A percentile compares a stretch with the other conserved stretches of the same genome.
These are phyloP conservation scores for Phycodurus eques DNA, from an alignment of 2,113 vertebrate species.

Conservation along the genomic window DNA sequence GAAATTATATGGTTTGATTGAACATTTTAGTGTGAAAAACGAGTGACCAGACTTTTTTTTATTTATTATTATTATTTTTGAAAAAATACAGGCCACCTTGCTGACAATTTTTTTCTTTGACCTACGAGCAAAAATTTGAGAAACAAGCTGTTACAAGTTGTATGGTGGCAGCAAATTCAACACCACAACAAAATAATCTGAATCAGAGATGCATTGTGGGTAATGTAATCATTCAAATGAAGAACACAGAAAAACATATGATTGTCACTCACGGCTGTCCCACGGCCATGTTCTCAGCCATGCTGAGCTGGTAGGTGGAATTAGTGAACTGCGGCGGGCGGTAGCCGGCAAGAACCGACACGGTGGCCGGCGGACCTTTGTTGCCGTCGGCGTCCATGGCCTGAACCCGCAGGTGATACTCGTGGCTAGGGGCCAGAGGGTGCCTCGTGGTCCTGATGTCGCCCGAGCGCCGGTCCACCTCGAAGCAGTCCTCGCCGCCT, in stretches of 20 bases:
- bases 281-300: constrained; percentile 75
- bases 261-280: constrained; percentile 79
- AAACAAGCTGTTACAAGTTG: too few relatives aligned
- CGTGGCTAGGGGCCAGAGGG: constrained; percentile 76
- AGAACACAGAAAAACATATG: neutral
- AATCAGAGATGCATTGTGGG: too few relatives aligned
- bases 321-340: constrained; percentile 86
- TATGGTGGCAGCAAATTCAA: too few relatives aligned
- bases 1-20: too few relatives aligned
- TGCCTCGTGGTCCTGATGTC: constrained; percentile 77
- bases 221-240: too few relatives aligned
- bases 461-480: constrained; percentile 76
- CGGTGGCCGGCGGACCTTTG: constrained; percentile 68
- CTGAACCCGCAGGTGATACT: constrained; percentile 81
- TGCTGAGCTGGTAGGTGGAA: constrained; percentile 76
- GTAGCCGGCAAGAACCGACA: constrained; percentile 79
- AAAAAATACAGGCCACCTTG: too few relatives aligned
- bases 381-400: constrained; percentile 69
- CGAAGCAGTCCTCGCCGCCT: constrained; percentile 84
- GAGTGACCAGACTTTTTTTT: too few relatives aligned
- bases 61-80: too few relatives aligned
- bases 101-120: too few relatives aligned
- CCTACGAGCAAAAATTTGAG: too few relatives aligned
- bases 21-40: too few relatives aligned
- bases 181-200: too few relatives aligned